phyloP scores from a whole-genome alignment of 2,113 vertebrate species.

The Labeo rohita region DNA sequence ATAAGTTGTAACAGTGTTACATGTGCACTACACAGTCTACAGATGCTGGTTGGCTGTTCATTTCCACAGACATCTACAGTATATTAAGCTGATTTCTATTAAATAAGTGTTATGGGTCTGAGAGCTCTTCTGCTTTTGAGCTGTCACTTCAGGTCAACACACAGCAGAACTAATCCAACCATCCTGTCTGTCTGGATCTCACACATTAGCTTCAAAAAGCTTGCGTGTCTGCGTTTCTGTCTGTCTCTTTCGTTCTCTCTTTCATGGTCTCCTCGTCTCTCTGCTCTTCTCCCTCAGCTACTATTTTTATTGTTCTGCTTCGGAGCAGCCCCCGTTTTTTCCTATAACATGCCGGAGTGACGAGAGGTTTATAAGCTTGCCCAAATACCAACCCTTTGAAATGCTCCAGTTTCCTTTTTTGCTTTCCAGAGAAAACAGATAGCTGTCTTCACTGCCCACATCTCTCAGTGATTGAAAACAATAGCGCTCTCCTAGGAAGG shows the following conservation, averaged over 20 bases:
- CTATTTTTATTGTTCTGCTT: slow-evolving; percentile 21
- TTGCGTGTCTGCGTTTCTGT: slow-evolving; percentile 15
- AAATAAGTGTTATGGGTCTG: slow-evolving; percentile 31
- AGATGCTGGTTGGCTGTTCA: slow-evolving; percentile 16
- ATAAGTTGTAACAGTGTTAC: background rate
- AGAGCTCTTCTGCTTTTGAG: slow-evolving; percentile 18
- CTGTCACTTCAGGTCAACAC: slow-evolving; percentile 47
- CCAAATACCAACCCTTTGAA: slow-evolving; percentile 31
- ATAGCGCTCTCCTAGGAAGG: slow-evolving; percentile 4
- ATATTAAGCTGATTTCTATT: slow-evolving; percentile 45
- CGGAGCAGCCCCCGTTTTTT: background rate
- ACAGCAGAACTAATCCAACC: slow-evolving; percentile 35
- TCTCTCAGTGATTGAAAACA: slow-evolving; percentile 48
- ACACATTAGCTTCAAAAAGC: slow-evolving; percentile 34
- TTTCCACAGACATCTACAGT: slow-evolving; percentile 28
- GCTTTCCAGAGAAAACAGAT: slow-evolving; percentile 39
- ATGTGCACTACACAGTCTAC: slow-evolving; percentile 23
- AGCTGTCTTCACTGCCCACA: slow-evolving; percentile 26
- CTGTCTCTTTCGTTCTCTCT: background rate
- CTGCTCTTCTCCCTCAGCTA: background rate
- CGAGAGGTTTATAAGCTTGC: slow-evolving; percentile 39
- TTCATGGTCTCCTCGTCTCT: background rate
- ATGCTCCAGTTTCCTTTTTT: slow-evolving; percentile 30
- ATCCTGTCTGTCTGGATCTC: slow-evolving; percentile 29
- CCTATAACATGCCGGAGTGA: slow-evolving; percentile 22